phyloP scores from a whole-genome alignment of 2,888 invertebrate genomes.

The Eupithecia dodoneata region DNA sequence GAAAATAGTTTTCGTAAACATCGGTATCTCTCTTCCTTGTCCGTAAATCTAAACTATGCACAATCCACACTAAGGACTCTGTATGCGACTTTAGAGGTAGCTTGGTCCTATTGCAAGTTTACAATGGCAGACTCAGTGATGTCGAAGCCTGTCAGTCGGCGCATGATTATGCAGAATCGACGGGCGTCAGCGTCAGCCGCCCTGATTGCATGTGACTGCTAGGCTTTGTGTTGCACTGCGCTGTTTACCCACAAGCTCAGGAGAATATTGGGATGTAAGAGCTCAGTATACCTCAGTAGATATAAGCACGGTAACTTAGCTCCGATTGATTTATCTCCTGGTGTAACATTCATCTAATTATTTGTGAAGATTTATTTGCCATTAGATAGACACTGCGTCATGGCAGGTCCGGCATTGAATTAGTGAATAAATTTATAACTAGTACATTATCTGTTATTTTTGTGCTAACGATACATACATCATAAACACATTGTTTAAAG shows the following conservation, averaged over 20 bases:
- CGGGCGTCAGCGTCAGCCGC: slow-evolving; percentile 19
- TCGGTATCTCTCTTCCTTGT: no score
- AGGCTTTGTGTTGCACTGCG: slow-evolving; percentile 19
- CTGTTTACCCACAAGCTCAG: slow-evolving; percentile 2
- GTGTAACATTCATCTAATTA: neutral
- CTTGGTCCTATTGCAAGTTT: slow-evolving; percentile 3
- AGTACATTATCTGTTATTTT: no score
- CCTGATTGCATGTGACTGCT: slow-evolving; percentile 23
- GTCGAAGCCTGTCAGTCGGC: slow-evolving; percentile 14
- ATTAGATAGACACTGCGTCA: neutral
- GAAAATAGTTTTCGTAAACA: neutral
- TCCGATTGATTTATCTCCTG: slow-evolving; percentile 4
- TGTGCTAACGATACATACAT: no score
- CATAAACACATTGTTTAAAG: no score
- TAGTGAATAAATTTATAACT: neutral
- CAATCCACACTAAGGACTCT: neutral
- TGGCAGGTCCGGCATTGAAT: neutral
- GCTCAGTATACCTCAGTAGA: neutral
- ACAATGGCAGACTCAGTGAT: neutral
- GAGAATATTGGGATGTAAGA: neutral
- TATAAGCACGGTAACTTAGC: neutral
- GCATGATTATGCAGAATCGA: slow-evolving; percentile 29
- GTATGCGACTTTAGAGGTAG: neutral
- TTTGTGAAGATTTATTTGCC: neutral
- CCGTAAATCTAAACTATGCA: neutral